phyloP scores from a whole-genome alignment of 2,113 vertebrate genomes.

The Pluvianellus socialis region DNA sequence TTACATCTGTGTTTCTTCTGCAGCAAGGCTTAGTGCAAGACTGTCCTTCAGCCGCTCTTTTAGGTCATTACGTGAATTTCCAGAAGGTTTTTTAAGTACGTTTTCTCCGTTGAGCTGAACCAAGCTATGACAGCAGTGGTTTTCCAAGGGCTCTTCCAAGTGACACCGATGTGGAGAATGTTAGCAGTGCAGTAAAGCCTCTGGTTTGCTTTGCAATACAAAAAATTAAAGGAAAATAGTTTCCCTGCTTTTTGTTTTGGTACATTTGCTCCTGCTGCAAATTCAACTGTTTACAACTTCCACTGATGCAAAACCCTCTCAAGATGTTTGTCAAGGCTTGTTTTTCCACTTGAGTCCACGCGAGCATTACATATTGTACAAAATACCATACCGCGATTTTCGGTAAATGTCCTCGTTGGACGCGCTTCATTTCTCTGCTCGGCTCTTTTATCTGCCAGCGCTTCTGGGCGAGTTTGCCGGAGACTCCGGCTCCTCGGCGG shows the following conservation, averaged over 20 bases:
- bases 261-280: not conserved
- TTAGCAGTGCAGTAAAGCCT: not conserved
- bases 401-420: not conserved
- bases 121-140: not conserved
- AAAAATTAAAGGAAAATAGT: not conserved
- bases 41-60: not conserved
- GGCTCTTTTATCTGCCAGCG: not conserved
- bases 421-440: not conserved
- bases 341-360: not conserved
- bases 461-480: not conserved
- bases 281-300: conserved; percentile 8
- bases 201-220: not conserved
- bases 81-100: not conserved
- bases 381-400: not conserved
- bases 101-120: not conserved
- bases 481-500: not conserved
- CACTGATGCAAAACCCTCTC: conserved; percentile 1
- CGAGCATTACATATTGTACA: not conserved
- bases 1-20: not conserved
- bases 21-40: not conserved
- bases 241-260: not conserved
- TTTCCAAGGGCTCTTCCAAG: not conserved
- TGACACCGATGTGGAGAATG: not conserved
- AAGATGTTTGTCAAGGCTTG: conserved; percentile 56
- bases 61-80: not conserved